Percentiles rank a stretch among this genome's conserved stretches.
phyloP scores from a whole-genome alignment of 2,113 vertebrate species.

The Rhadina sibilatrix region DNA sequence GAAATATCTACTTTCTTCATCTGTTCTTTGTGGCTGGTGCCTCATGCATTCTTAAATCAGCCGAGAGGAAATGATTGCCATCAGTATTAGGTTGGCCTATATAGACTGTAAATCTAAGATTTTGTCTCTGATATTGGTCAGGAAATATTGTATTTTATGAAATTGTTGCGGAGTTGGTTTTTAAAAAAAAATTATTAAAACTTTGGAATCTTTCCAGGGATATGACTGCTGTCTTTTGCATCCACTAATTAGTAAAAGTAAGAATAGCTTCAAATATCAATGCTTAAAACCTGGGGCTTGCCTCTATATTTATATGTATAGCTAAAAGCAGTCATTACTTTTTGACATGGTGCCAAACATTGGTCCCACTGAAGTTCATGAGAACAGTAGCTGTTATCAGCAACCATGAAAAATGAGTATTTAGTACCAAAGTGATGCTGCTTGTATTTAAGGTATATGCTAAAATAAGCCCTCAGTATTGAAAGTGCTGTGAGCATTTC shows the following conservation, averaged over 20 bases:
- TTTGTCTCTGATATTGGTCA: neutral
- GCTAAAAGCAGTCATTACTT: neutral
- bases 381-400: neutral
- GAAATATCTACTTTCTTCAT: neutral
- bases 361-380: neutral
- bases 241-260: neutral
- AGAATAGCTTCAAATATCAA: neutral
- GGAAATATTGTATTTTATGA: neutral
- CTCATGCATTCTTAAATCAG: neutral
- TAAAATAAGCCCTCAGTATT: neutral
- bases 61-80: neutral
- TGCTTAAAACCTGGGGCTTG: neutral
- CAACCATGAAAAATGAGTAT: neutral
- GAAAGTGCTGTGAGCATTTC: fast-evolving
- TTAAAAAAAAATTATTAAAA: neutral
- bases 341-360: neutral
- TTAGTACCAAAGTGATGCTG: neutral
- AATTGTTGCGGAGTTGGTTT: neutral
- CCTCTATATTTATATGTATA: neutral
- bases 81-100: neutral
- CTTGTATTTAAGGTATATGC: neutral
- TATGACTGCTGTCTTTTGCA: neutral
- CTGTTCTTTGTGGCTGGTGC: neutral
- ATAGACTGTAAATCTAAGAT: neutral
- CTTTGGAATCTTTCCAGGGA: neutral